Percentiles rank a stretch among this genome's conserved stretches.
phyloP scores from a whole-genome alignment of 2,888 invertebrate species.

The Archaeoteleia sp. region DNA sequence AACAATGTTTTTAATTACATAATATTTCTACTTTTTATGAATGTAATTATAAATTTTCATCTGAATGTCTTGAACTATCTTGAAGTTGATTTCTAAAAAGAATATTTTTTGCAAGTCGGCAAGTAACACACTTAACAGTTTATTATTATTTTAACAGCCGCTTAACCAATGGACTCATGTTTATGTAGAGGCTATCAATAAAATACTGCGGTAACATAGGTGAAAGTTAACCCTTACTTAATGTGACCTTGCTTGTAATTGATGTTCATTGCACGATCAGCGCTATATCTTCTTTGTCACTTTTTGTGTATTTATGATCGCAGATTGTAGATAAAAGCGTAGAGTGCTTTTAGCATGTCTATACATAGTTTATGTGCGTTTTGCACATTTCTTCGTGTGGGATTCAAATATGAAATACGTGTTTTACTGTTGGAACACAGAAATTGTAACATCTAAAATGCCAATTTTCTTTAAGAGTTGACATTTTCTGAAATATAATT shows the following conservation, averaged over 20 bases:
- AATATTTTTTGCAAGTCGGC: no score
- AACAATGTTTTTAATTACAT: no score
- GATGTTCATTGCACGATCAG: conserved; percentile 36
- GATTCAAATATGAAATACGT: no score
- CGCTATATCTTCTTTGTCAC: conserved; percentile 11
- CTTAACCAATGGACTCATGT: conserved; percentile 73
- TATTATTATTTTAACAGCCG: conserved; percentile 73
- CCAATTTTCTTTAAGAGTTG: no score
- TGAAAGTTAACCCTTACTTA: conserved; percentile 68
- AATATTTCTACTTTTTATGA: no score
- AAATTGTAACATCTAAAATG: no score
- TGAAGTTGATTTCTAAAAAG: no score
- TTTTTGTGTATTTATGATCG: conserved; percentile 8
- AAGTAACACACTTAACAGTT: conserved; percentile 61
- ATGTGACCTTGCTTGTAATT: conserved; percentile 58
- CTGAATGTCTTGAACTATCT: no score
- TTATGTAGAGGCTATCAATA: conserved; percentile 70
- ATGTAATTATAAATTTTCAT: no score
- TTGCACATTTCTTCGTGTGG: conserved; percentile 6
- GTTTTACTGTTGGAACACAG: no score
- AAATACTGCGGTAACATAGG: conserved; percentile 73
- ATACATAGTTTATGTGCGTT: conserved; percentile 8
- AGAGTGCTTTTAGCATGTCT: conserved; percentile 14
- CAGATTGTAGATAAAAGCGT: conserved; percentile 8
- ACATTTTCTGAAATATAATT: no score